Evolutionary conservation across 2,797 vertebrate species (phyloP).

Genomic region (Astyanax mexicanus): DNA sequence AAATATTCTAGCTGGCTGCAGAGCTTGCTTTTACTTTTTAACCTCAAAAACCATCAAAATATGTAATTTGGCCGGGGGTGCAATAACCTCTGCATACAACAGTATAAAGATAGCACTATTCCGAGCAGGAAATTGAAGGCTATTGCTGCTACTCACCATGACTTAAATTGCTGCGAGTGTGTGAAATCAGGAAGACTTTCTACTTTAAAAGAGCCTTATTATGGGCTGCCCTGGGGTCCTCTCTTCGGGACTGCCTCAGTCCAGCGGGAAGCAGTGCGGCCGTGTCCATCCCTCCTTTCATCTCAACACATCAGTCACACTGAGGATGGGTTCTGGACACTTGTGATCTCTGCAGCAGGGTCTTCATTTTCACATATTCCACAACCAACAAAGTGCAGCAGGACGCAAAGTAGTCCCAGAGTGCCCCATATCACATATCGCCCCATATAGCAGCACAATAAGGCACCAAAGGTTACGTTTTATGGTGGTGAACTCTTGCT

Average conservation of each 20-base stretch:
- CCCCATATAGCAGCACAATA: neutral
- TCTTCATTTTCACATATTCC: neutral
- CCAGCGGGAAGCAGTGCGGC: neutral
- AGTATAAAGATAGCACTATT: no score
- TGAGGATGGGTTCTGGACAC: conserved; percentile 1
- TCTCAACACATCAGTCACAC: conserved; percentile 2
- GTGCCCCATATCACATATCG: neutral
- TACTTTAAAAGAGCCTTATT: neutral
- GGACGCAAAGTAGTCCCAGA: neutral
- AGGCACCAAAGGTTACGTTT: neutral
- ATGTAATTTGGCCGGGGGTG: no score
- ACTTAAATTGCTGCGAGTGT: neutral
- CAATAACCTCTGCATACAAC: no score
- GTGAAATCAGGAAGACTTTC: conserved; percentile 3
- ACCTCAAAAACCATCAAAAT: no score
- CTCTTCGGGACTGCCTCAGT: neutral
- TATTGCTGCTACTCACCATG: neutral
- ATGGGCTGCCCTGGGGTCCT: neutral
- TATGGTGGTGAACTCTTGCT: neutral
- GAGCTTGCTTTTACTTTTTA: no score
- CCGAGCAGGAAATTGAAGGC: neutral
- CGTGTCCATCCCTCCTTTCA: conserved; percentile 4
- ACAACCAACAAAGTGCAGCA: neutral
- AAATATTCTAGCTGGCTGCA: no score
- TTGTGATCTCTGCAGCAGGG: neutral